These are phyloP conservation scores for Cranoglanis bouderius DNA, from an alignment of 2,113 vertebrate genomes.

Conservation along the genomic window DNA sequence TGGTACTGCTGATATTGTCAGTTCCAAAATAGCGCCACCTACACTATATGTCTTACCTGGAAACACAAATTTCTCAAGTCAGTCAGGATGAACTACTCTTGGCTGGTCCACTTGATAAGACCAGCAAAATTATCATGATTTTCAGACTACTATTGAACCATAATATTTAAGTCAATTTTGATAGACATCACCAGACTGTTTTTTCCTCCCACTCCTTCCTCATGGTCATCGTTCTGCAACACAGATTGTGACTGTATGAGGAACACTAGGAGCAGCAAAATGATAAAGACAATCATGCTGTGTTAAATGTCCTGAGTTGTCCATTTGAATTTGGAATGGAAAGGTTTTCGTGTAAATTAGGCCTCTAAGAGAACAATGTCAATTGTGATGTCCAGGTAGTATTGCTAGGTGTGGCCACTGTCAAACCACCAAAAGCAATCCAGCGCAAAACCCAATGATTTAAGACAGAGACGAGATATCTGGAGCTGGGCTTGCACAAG, in stretches of 20 bases:
- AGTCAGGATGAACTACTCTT: background rate
- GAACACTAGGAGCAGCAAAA: background rate
- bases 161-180: background rate
- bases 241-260: too few relatives aligned
- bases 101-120: background rate
- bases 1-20: background rate
- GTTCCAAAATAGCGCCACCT: conserved; percentile 11
- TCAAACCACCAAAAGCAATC: background rate
- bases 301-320: background rate
- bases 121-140: background rate
- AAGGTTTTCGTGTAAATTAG: background rate
- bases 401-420: background rate
- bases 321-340: background rate
- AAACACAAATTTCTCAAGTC: background rate
- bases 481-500: background rate
- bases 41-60: background rate
- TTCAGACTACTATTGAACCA: background rate
- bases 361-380: background rate
- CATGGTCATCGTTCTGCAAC: background rate
- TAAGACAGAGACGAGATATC: background rate
- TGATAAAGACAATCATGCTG: background rate
- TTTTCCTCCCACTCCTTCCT: background rate
- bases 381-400: background rate
- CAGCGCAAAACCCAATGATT: background rate
- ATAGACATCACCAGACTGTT: background rate